Evolutionary conservation across 1,140 invertebrate species (phyloP), one percentile per base, ranked within the genome.

Genomic region (Papilio aristodemus): DNA sequence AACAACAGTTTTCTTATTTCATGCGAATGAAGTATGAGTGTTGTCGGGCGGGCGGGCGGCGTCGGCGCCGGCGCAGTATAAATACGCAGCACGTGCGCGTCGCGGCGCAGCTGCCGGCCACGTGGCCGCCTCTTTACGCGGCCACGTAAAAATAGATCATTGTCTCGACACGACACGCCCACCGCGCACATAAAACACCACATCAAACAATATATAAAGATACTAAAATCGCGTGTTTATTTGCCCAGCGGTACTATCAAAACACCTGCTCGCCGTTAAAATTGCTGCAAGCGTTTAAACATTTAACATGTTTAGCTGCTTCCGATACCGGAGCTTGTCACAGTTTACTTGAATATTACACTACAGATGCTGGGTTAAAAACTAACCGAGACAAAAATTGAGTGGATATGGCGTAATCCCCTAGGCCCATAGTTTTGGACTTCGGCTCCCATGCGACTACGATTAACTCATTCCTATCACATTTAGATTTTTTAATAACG

Each of bases 101-200:
- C 46, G 46, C 14, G 14, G 75, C 87, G 83, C 89, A 91, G 87
- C 89, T 91, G 89, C 80, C 81, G 69, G 77, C 79, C 89, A 91
- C 89, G 89, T 91, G 88, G 83, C 83, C 77, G 79, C 77, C 81
- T 87, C 88, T 87, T 88, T 86, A 87, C 86, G 79, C 76, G 72
- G 74, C 69, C 75, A 69, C 73, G 77, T 86, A 84, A 89, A 91
- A 88, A 91, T 91, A 91, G 89, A 89, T 83, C 83, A 91, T 89
- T 91, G 89, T 91, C 89, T 89, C 77, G 75, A 72, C 67, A 78
- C 76, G 86, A 85, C 89, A 90, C 87, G 87, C 89, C 89, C 83
- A 86, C 83, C 72, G 69, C 74, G 72, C 80, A 86, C 81, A 87
- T 89, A 90, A 88, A 90, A 87, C 81, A 85, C 85, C 86, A 86